Base-by-base conservation (phyloP, 2,113 vertebrate species). In the Pterocles burchelli region DNA sequence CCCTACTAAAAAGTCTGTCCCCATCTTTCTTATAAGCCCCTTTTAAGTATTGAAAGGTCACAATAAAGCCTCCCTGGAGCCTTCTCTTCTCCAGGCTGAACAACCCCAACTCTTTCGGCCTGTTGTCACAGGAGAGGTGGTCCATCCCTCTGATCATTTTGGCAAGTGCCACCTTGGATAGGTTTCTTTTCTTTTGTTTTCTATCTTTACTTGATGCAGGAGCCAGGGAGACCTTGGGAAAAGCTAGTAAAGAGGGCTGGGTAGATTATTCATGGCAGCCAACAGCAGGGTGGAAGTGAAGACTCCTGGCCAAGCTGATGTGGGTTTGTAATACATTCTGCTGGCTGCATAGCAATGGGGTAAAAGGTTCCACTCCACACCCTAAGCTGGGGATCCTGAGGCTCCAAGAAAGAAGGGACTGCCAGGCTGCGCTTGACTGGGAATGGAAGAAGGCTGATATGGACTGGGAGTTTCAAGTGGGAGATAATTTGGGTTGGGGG, bases 271-370 rank as follows among this genome's bases (percentile, higher is more conserved):
- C 3, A 21, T 24, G 36, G 24, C 16, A 89, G 80, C 13, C 67
- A 85, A n/a, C 11, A 91, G 36, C 9, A 29, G n/a, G 7, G 57
- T 31, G 21, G 19, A 57, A 75, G 57, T 43, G 26, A 62, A 21
- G 43, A 63, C 43, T 76, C 48, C 28, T 29, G 43, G 48, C 26
- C 41, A 80, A 58, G 22, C 20, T 72, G 26, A 38, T 21, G 21
- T 49, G 24, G 41, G 7, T 2, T 34, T 67, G 48, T 72, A 43
- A 58, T 4, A 62, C 8, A 26, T 36, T 84, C 10, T 20, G 13
- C 22, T 49, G 36, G 6, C 17, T 49, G 20, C n/a, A 54, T 5
- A 57, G 46, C 0, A 0, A n/a, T 31, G 36, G 34, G 70, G 38
- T 34, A 67, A 13, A n/a, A 31, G 22, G 22, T 4, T 84, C 15